Conservation (phyloP, 2,113 vertebrate species). For the Lophura nycthemera region DNA sequence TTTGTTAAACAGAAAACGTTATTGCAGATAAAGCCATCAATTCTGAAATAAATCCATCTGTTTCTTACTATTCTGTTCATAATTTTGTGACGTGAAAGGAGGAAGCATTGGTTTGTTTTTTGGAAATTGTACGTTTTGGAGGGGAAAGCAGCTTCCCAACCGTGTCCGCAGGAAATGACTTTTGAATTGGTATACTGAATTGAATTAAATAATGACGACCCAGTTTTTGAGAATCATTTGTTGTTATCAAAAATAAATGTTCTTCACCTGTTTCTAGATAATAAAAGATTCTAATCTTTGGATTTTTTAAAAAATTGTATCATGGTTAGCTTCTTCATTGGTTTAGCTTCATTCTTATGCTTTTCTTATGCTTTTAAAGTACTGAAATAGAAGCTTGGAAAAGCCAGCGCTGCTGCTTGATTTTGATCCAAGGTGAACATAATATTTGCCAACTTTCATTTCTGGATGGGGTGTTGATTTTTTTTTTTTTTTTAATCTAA, state of each 20-base stretch:
- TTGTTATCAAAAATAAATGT: not conserved
- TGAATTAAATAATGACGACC: not conserved
- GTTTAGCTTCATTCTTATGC: not conserved
- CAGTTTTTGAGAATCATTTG: not conserved
- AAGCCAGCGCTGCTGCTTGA: not conserved
- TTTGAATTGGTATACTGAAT: not conserved
- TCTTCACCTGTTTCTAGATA: not conserved
- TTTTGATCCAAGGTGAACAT: not conserved
- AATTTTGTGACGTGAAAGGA: not conserved
- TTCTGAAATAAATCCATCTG: not conserved
- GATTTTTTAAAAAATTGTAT: not conserved
- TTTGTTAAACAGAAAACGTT: not conserved
- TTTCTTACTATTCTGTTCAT: not conserved
- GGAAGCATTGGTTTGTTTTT: not conserved
- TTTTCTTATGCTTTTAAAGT: rapidly evolving
- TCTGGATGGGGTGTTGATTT: not conserved
- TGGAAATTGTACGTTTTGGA: not conserved
- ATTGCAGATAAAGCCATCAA: not conserved
- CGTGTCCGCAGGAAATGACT: not conserved
- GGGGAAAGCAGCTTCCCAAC: not conserved
- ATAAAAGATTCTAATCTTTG: not conserved
- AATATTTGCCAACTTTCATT: not conserved
- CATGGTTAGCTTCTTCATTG: not conserved
- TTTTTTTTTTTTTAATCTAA: not conserved
- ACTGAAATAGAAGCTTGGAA: not conserved